Evolutionary conservation across 2,113 vertebrate genomes (phyloP), one percentile per base, ranked within the genome.

Genomic region (Poeciliopsis turrubarensis): DNA sequence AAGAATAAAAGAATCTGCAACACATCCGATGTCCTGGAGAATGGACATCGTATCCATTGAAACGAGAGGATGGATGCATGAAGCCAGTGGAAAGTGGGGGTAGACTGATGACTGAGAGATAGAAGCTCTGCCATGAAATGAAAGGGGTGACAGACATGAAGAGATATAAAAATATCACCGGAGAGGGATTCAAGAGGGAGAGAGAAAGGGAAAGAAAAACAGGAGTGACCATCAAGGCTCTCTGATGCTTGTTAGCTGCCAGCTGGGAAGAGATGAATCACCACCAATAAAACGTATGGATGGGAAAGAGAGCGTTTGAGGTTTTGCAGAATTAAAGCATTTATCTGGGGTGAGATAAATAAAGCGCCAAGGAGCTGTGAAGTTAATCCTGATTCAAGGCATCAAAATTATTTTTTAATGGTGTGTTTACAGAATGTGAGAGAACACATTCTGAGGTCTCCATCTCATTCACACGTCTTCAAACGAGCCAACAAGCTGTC

Each of bases 401-500:
- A 84, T 89, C 77, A 87, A 69, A 77, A 87, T 75, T 54, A 77
- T 86, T 85, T 73, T 68, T 26, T 77, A 79, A 83, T 77, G 75
- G 73, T 79, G 68, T 83, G 65, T 69, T 85, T 80, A 64, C 62
- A 70, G 66, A n/a, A 60, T 67, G 34, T 15, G 60, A 75, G 10
- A 7, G 57, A 73, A 81, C 63, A 62, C 65, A 11, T 73, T 64
- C 60, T 62, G 7, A 63, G 72, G 63, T 63, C 37, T 11, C n/a
- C 14, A 13, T 74, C 69, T 57, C 51, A n/a, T 57, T 25, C 25
- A n/a, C 2, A 25, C 25, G 10, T 57, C 51, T 57, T 57, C 51
- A 57, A 57, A 6, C 9, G n/a, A 54, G n/a, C 19, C 51, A 25
- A 9, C 51, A 57, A 68, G 25, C 68, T 31, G 61, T 65, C 5